These are phyloP conservation scores for Drosophila ficusphila DNA, from an alignment of 1,140 invertebrate species.

Conservation along the genomic window DNA sequence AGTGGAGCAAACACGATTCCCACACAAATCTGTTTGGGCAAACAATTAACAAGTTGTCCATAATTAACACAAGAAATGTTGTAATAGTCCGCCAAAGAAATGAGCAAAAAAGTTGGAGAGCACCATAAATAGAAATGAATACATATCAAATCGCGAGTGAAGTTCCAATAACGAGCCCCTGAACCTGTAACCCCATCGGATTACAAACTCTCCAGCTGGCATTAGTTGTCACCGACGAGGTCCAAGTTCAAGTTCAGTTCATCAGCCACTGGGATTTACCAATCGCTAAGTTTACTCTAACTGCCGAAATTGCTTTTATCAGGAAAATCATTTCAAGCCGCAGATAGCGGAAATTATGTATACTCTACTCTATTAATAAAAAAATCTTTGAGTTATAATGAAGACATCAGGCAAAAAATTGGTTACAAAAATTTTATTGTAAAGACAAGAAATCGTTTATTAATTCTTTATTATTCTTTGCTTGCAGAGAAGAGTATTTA, in stretches of 20 bases:
- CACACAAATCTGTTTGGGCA: conserved; percentile 27
- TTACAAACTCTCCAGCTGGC: conserved; percentile 30
- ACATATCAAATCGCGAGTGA: conserved; percentile 16
- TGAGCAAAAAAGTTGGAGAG: conserved; percentile 12
- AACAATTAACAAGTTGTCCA: conserved; percentile 39
- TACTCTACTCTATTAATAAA: background rate
- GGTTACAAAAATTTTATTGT: no score
- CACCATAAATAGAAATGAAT: conserved; percentile 18
- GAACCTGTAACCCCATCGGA: conserved; percentile 56
- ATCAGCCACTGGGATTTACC: conserved; percentile 58
- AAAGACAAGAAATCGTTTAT: no score
- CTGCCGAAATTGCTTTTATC: conserved; percentile 25
- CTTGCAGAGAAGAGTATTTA: no score
- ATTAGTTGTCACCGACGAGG: conserved; percentile 52
- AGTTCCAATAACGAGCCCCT: conserved; percentile 40
- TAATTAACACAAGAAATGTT: conserved; percentile 26
- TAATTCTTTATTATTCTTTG: no score
- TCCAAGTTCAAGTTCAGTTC: conserved; percentile 68
- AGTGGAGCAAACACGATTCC: conserved; percentile 37
- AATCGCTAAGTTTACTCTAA: conserved; percentile 43
- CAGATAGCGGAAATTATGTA: background rate
- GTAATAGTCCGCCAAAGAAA: conserved; percentile 14
- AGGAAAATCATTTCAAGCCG: background rate
- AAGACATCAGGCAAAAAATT: no score
- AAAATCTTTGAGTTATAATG: background rate